These are phyloP conservation scores for Elachura formosa DNA, from an alignment of 2,113 vertebrate genomes.

Conservation along the genomic window DNA sequence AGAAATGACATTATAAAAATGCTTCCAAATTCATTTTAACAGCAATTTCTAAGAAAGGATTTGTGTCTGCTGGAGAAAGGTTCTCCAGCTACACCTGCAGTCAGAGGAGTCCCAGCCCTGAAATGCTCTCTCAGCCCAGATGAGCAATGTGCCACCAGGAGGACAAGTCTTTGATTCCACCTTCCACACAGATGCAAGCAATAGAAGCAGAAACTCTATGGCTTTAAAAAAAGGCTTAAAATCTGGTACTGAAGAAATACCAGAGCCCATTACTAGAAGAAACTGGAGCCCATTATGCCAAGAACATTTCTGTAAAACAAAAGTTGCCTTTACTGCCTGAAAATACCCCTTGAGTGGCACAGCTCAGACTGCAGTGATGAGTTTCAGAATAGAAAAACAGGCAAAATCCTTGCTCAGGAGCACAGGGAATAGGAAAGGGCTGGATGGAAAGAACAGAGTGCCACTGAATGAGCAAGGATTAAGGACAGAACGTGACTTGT, in stretches of 20 bases:
- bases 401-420: neutral
- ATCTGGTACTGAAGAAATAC: neutral
- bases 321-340: neutral
- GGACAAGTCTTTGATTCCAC: rapidly evolving
- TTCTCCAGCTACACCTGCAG: rapidly evolving
- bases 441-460: neutral
- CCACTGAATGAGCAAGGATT: neutral
- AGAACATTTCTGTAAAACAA: neutral
- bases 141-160: neutral
- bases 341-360: rapidly evolving
- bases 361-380: neutral
- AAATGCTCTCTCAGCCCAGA: neutral
- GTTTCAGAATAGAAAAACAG: neutral
- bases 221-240: neutral
- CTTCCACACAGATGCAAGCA: neutral
- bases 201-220: neutral
- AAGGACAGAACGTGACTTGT: neutral
- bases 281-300: neutral
- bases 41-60: neutral
- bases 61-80: neutral
- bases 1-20: neutral
- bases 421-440: neutral
- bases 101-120: neutral
- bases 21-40: neutral
- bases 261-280: too few relatives aligned